These are phyloP conservation scores for Chrysolina oricalcia DNA, from an alignment of 2,888 invertebrate genomes.

Conservation along the genomic window DNA sequence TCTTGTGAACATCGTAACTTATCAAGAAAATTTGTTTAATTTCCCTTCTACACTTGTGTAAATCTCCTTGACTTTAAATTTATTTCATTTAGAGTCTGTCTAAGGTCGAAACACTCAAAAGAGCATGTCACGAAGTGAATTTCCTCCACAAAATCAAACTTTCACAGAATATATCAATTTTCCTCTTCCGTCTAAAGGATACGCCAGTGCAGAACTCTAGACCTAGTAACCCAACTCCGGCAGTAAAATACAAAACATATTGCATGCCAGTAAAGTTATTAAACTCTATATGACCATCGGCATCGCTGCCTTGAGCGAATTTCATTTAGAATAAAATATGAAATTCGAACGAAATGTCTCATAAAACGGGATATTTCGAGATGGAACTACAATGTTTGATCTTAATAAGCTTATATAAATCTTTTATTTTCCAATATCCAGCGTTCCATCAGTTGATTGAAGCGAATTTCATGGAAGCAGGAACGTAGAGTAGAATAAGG, in stretches of 20 bases:
- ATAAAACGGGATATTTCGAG: constrained; percentile 27
- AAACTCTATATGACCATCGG: constrained; percentile 27
- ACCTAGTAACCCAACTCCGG: constrained; percentile 8
- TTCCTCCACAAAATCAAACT: too few relatives aligned
- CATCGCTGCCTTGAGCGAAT: constrained; percentile 17
- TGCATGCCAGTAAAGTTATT: constrained; percentile 20
- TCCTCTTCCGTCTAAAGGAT: too few relatives aligned
- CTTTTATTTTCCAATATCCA: neutral
- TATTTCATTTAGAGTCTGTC: too few relatives aligned
- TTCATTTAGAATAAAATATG: constrained; percentile 27
- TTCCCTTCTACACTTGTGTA: too few relatives aligned
- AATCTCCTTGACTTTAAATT: too few relatives aligned
- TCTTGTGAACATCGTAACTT: too few relatives aligned
- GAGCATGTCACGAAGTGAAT: too few relatives aligned
- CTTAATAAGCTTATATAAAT: constrained; percentile 8
- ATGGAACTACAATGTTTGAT: constrained; percentile 22
- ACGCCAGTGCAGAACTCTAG: neutral
- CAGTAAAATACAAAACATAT: constrained; percentile 30
- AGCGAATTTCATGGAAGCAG: neutral
- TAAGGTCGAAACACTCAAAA: too few relatives aligned
- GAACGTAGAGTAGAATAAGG: neutral
- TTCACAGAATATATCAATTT: too few relatives aligned
- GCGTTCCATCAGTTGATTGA: neutral
- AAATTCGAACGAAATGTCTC: constrained; percentile 28
- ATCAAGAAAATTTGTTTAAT: too few relatives aligned